Evolutionary conservation across 2,888 invertebrate genomes (phyloP).

Genomic region (Prionchulus punctatus): DNA sequence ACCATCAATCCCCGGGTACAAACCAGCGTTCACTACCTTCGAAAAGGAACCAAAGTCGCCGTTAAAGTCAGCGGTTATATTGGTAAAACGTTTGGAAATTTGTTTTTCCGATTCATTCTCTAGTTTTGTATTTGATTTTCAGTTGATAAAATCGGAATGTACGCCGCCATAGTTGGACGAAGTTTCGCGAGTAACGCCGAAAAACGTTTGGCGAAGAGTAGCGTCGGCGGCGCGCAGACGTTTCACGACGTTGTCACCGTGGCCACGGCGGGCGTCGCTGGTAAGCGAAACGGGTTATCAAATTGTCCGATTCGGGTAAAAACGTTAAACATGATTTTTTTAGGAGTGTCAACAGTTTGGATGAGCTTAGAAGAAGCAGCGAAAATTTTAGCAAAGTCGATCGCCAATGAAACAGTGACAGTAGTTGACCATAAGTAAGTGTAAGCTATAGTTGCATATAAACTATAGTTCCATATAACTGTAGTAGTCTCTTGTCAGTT

Average conservation of each 20-base stretch:
- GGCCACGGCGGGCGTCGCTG: conserved; percentile 52
- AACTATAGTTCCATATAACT: too few relatives aligned
- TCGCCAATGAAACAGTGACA: conserved; percentile 55
- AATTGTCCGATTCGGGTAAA: conserved; percentile 16
- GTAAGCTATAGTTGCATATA: too few relatives aligned
- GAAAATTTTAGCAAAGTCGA: conserved; percentile 42
- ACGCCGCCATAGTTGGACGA: conserved; percentile 50
- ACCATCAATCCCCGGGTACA: conserved; percentile 44
- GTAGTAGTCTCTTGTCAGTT: too few relatives aligned
- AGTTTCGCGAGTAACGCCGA: conserved; percentile 47
- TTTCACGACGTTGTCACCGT: conserved; percentile 48
- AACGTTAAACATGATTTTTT: conserved; percentile 16
- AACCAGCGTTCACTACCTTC: conserved; percentile 47
- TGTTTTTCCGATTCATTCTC: not conserved
- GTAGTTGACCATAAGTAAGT: conserved; percentile 55
- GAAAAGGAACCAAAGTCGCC: conserved; percentile 50
- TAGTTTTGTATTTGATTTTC: conserved; percentile 14
- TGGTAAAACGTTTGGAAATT: conserved; percentile 36
- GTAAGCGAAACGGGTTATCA: conserved; percentile 18
- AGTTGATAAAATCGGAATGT: conserved; percentile 46
- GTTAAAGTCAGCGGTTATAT: conserved; percentile 52
- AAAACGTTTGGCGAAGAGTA: conserved; percentile 26
- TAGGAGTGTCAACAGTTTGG: conserved; percentile 53
- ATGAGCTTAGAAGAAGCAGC: conserved; percentile 54
- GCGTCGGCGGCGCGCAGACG: conserved; percentile 41